Conservation (phyloP, 2,888 invertebrate genomes). For the Geophilus truncorum region DNA sequence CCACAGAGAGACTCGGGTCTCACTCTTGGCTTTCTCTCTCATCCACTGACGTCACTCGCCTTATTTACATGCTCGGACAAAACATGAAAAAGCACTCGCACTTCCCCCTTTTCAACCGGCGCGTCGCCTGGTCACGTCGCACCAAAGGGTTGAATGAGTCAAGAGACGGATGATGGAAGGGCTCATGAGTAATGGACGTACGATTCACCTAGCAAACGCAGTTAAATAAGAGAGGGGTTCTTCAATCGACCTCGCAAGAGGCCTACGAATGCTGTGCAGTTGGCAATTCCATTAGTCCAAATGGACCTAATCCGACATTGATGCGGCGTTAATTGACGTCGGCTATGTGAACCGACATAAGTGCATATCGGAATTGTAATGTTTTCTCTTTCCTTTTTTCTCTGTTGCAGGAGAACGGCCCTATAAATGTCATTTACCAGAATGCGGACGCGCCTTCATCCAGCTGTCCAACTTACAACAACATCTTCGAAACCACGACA, state of each 20-base stretch:
- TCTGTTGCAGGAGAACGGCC: constrained; percentile 77
- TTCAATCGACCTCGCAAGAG: background rate
- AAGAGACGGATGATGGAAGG: constrained; percentile 27
- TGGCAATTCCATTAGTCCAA: constrained; percentile 19
- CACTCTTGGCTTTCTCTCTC: background rate
- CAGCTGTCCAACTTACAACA: constrained; percentile 94
- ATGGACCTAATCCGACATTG: constrained; percentile 24
- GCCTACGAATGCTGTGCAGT: background rate
- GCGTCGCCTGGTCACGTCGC: constrained; percentile 17
- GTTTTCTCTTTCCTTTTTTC: background rate
- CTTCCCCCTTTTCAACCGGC: constrained; percentile 4
- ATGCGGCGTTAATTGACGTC: constrained; percentile 28
- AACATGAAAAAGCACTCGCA: constrained; percentile 24
- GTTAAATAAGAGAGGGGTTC: background rate
- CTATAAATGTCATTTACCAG: constrained; percentile 92
- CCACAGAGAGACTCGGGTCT: too few relatives aligned
- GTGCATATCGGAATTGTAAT: background rate
- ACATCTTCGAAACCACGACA: constrained; percentile 91
- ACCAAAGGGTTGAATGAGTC: constrained; percentile 27
- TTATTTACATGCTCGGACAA: constrained; percentile 27
- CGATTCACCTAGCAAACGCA: constrained; percentile 13
- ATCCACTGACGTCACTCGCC: constrained; percentile 17
- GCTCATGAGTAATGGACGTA: constrained; percentile 27
- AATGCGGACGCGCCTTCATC: constrained; percentile 93
- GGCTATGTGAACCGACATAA: constrained; percentile 6